These are phyloP conservation scores for Cynopterus sphinx DNA, from an alignment of 2,797 vertebrate species.

Conservation along the genomic window DNA sequence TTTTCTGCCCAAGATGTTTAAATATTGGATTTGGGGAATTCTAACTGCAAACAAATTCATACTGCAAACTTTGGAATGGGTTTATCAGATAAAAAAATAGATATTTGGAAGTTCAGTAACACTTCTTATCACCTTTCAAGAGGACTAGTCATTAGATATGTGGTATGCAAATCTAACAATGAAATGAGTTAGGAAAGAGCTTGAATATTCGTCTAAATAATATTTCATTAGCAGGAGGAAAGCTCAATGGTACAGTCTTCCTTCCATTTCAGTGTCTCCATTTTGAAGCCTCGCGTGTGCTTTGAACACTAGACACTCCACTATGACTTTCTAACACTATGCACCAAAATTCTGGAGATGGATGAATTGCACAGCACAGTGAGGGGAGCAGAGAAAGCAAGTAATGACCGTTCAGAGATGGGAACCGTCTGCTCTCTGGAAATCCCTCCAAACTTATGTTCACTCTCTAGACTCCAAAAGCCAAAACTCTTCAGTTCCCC, in stretches of 20 bases:
- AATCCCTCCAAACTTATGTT: neutral
- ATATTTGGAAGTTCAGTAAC: neutral
- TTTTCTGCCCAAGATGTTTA: neutral
- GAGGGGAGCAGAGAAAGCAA: neutral
- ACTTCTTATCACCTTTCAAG: neutral
- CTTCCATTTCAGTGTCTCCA: neutral
- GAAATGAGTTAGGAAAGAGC: neutral
- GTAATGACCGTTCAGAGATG: neutral
- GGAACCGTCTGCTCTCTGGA: constrained; percentile 33
- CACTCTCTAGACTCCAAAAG: constrained; percentile 34
- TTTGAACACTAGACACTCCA: neutral
- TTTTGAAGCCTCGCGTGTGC: neutral
- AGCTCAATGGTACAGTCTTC: neutral
- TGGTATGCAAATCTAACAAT: constrained; percentile 7
- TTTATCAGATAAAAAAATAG: constrained; percentile 15
- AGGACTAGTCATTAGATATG: neutral
- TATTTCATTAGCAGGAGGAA: neutral
- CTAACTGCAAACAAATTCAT: constrained; percentile 30
- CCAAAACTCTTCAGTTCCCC: neutral
- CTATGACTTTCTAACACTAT: neutral
- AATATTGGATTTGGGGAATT: neutral
- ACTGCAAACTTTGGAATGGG: neutral
- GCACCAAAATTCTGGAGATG: neutral
- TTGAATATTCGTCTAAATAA: neutral
- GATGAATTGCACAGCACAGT: constrained; percentile 2